These are phyloP conservation scores for Oreochromis spilurus DNA, from an alignment of 2,113 vertebrate genomes.

Conservation along the genomic window DNA sequence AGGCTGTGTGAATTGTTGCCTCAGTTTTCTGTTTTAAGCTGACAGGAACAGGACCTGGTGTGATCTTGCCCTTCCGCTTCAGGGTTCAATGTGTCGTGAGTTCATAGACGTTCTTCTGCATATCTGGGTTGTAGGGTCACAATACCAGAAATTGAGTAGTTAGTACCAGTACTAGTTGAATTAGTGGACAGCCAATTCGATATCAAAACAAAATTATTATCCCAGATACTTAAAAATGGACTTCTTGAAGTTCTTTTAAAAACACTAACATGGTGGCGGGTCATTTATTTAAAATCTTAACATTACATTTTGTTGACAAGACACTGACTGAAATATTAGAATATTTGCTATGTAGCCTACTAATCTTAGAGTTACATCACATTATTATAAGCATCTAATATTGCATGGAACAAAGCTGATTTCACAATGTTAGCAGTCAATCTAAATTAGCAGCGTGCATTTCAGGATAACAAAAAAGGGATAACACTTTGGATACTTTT, in stretches of 20 bases:
- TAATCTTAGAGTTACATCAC: neutral
- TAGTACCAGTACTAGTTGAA: neutral
- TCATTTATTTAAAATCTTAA: neutral
- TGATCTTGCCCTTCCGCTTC: neutral
- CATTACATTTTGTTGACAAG: neutral
- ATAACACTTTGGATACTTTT: neutral
- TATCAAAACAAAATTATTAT: neutral
- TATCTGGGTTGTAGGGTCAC: neutral
- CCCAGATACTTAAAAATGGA: neutral
- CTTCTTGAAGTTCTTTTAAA: neutral
- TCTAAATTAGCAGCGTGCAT: neutral
- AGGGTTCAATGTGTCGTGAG: neutral
- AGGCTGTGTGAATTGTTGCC: neutral
- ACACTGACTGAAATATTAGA: neutral
- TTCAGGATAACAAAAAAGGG: neutral
- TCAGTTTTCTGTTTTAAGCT: neutral
- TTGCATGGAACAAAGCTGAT: neutral
- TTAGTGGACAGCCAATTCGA: neutral
- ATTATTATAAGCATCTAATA: neutral
- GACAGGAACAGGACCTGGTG: neutral
- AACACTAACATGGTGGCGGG: neutral
- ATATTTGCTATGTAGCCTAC: neutral
- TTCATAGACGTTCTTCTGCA: neutral
- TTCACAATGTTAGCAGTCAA: neutral
- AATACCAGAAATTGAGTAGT: neutral